phyloP scores from a whole-genome alignment of 1,140 invertebrate genomes.

The Acromyrmex echinatior region DNA sequence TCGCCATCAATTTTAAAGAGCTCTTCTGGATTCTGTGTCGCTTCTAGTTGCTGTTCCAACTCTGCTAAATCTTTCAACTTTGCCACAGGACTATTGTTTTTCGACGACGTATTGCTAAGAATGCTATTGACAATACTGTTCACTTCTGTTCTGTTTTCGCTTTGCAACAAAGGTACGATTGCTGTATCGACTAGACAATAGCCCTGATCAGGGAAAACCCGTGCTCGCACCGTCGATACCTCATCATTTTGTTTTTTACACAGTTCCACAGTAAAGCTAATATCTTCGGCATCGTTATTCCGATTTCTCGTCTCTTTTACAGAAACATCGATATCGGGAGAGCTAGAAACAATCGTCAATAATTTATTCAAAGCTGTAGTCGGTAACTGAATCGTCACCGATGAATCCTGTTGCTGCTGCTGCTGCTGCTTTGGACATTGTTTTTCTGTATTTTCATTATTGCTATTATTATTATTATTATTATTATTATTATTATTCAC shows the following conservation, averaged over 20 bases:
- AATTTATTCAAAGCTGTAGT: slow-evolving; percentile 84
- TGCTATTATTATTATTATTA: slow-evolving; percentile 36
- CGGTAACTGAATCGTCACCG: slow-evolving; percentile 83
- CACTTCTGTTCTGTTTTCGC: slow-evolving; percentile 77
- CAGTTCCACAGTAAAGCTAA: slow-evolving; percentile 84
- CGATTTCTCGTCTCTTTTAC: slow-evolving; percentile 84
- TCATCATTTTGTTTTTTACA: slow-evolving; percentile 79
- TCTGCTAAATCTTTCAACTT: slow-evolving; percentile 80
- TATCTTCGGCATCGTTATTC: slow-evolving; percentile 82
- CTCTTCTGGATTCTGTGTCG: slow-evolving; percentile 83
- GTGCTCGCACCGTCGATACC: slow-evolving; percentile 80
- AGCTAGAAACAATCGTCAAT: slow-evolving; percentile 81
- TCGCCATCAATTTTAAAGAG: slow-evolving; percentile 85
- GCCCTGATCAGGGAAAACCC: slow-evolving; percentile 85
- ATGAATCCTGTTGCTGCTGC: slow-evolving; percentile 52
- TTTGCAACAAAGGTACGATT: slow-evolving; percentile 82
- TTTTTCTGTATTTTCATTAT: slow-evolving; percentile 52
- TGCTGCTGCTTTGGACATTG: slow-evolving; percentile 12
- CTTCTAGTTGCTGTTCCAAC: slow-evolving; percentile 76
- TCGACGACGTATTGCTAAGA: slow-evolving; percentile 70
- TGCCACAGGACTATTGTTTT: slow-evolving; percentile 66
- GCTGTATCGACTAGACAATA: slow-evolving; percentile 83
- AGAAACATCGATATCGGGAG: slow-evolving; percentile 82
- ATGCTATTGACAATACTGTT: slow-evolving; percentile 82
- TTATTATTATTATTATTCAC: slow-evolving; percentile 26